A percentile compares a stretch with the other conserved stretches of the same genome.
Conservation (phyloP, 2,113 vertebrate species). For the Macrotis lagotis region DNA sequence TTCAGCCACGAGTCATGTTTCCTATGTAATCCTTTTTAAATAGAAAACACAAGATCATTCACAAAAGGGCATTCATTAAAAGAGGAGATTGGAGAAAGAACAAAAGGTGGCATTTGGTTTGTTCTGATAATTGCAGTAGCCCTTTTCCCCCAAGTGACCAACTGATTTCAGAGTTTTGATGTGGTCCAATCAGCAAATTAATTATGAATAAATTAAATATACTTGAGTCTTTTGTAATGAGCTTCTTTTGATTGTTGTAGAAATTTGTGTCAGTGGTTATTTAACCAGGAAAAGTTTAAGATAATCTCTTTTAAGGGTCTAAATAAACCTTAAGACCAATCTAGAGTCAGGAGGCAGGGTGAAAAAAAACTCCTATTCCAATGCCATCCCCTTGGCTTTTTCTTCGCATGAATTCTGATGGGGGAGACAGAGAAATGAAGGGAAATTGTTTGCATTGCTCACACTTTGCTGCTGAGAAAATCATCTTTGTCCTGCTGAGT, state of each 20-base stretch:
- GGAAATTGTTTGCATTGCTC: neutral
- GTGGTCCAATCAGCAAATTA: conserved; percentile 48
- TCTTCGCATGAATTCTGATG: conserved; percentile 50
- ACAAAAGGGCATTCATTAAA: conserved; percentile 7
- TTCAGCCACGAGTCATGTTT: conserved; percentile 67
- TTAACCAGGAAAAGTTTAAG: conserved; percentile 45
- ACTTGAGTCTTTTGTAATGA: conserved; percentile 44
- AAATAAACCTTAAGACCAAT: conserved; percentile 54
- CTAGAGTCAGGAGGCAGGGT: neutral
- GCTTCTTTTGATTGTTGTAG: conserved; percentile 49
- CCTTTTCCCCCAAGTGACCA: conserved; percentile 60
- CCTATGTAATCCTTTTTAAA: conserved; percentile 75
- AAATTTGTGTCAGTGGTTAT: conserved; percentile 52
- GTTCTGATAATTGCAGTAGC: conserved; percentile 57
- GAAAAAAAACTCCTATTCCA: neutral
- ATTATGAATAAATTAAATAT: conserved; percentile 68
- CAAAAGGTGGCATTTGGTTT: conserved; percentile 59
- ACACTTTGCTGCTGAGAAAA: conserved; percentile 56
- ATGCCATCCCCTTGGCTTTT: conserved; percentile 38
- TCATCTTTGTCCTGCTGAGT: conserved; percentile 56
- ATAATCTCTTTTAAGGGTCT: conserved; percentile 57
- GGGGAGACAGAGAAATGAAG: neutral
- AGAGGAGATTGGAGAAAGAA: conserved; percentile 62
- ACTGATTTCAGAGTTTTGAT: conserved; percentile 46
- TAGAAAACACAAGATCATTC: conserved; percentile 63